Conservation (phyloP, 2,113 vertebrate species). For the Petaurus breviceps region DNA sequence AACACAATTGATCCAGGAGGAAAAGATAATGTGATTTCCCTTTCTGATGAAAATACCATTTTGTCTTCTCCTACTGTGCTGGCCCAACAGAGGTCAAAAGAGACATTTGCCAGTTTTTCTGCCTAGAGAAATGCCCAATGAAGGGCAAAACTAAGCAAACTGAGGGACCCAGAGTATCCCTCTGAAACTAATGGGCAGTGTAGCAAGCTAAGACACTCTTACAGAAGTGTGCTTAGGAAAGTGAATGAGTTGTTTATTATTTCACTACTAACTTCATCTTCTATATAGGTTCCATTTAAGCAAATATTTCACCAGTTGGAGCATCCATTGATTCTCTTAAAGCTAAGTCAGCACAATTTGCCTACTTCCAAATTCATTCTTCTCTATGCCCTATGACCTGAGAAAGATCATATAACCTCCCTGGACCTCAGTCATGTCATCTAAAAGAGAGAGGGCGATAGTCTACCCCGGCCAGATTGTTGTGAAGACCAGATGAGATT, state of each 20-base stretch:
- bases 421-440: background rate
- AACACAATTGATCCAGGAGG: slow-evolving; percentile 73
- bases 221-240: slow-evolving; percentile 65
- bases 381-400: background rate
- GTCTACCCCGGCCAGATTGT: too few species aligned
- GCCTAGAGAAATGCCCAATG: slow-evolving; percentile 56
- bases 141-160: slow-evolving; percentile 54
- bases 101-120: slow-evolving; percentile 61
- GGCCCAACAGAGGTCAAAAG: slow-evolving; percentile 59
- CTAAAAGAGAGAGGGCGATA: background rate
- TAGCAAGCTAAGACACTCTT: slow-evolving; percentile 66
- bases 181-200: slow-evolving; percentile 60
- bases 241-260: slow-evolving; percentile 54
- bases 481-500: too few species aligned
- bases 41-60: slow-evolving; percentile 55
- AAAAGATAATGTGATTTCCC: slow-evolving; percentile 69
- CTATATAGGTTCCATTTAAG: slow-evolving; percentile 10
- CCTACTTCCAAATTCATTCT: slow-evolving; percentile 28
- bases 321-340: slow-evolving; percentile 41
- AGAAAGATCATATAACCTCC: background rate
- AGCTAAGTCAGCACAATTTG: slow-evolving; percentile 22
- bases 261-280: slow-evolving; percentile 38
- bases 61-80: slow-evolving; percentile 37
- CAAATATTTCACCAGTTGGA: slow-evolving; percentile 39
- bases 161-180: slow-evolving; percentile 57